Evolutionary conservation across 2,888 invertebrate genomes (phyloP).

Genomic region (Heliconius sara): DNA sequence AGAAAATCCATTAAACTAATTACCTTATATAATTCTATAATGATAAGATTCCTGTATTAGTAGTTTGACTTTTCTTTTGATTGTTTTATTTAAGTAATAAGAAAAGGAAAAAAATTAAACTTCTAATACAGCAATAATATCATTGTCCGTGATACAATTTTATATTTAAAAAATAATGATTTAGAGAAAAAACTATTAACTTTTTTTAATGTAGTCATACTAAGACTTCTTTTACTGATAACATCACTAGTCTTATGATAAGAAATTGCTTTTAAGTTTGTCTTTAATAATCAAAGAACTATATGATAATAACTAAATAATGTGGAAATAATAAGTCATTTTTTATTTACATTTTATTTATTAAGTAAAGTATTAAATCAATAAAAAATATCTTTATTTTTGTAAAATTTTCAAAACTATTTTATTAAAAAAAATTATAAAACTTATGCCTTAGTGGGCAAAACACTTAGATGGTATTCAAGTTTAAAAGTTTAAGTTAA

Average conservation of each 20-base stretch:
- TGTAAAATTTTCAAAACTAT: background rate
- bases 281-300: background rate
- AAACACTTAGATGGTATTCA: too few species aligned
- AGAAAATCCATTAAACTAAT: too few species aligned
- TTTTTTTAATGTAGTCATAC: background rate
- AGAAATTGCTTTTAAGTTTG: slow-evolving; percentile 3
- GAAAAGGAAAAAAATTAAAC: background rate
- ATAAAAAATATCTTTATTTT: background rate
- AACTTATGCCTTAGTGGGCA: too few species aligned
- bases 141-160: background rate
- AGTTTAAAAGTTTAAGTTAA: too few species aligned
- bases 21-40: too few species aligned
- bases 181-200: background rate
- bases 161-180: too few species aligned
- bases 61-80: too few species aligned
- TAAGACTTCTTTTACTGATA: slow-evolving; percentile 19
- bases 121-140: background rate
- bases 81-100: too few species aligned
- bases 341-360: background rate
- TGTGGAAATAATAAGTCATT: background rate
- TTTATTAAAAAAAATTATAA: too few species aligned
- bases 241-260: slow-evolving; percentile 7
- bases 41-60: too few species aligned
- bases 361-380: background rate
- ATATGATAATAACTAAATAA: slow-evolving; percentile 1